Evolutionary conservation across 2,113 vertebrate genomes (phyloP), one percentile per base, ranked within the genome.

Genomic region (Aythya baeri): DNA sequence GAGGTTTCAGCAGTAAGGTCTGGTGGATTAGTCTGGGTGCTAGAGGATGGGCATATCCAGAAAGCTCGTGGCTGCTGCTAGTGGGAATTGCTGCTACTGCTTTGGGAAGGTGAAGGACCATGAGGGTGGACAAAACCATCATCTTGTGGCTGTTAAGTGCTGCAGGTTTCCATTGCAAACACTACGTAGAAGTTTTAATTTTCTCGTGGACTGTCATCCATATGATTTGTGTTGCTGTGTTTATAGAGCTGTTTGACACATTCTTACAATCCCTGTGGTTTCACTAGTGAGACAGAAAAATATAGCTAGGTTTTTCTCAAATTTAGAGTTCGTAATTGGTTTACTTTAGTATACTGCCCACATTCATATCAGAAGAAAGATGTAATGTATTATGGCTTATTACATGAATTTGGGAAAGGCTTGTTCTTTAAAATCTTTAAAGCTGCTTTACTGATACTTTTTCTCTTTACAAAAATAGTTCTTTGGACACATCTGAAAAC

Each of bases 181-280:
- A 49, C 32, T 58, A 88, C 80, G 14, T 8, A 82, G 38, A 80
- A 63, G 26, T 31, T 91, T 86, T 78, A 32, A 61, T 88, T 93
- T 94, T 74, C 38, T n/a, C 43, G 52, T 86, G 79, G 55, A 63
- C 32, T 55, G 22, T 68, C 92, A 52, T 76, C 54, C 38, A 2
- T 72, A 11, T 84, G 77, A 95, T 72, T 93, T 93, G 34, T 73
- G 67, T 89, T 93, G 66, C 43, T 22, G 8, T 72, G 38, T 93
- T 86, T 89, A 17, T 61, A 68, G 73, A 72, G 68, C 26, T 54
- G 8, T 13, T 70, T 26, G 46, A 75, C 9, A 27, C 22, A 31
- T 82, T 92, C 29, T 26, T 88, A 9, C 12, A 3, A 57, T 75
- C 65, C 17, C 61, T 78, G 23, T 63, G 46, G 57, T 46, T 92